phyloP scores from a whole-genome alignment of 2,113 vertebrate species.

The Actenoides lindsayi region DNA sequence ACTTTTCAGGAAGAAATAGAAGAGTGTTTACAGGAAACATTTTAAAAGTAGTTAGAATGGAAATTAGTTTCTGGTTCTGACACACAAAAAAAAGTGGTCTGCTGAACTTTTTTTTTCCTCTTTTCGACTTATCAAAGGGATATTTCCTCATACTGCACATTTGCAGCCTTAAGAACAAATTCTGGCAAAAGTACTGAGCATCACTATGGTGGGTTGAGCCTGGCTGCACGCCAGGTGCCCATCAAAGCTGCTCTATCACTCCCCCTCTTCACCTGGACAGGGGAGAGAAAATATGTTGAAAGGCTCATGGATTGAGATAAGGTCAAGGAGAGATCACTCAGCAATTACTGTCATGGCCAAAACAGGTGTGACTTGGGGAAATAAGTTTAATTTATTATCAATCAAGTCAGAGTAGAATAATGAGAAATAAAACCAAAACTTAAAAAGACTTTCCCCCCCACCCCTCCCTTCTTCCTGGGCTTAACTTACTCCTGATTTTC shows the following conservation, averaged over 20 bases:
- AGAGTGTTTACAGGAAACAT: background rate
- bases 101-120: background rate
- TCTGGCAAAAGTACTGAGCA: background rate
- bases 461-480: background rate
- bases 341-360: background rate
- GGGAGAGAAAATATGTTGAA: background rate
- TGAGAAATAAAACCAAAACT: background rate
- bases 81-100: background rate
- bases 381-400: background rate
- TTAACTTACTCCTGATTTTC: background rate
- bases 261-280: background rate
- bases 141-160: conserved; percentile 63
- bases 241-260: background rate
- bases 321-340: background rate
- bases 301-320: background rate
- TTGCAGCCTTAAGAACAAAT: conserved; percentile 59
- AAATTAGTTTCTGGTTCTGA: conserved; percentile 12
- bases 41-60: conserved; percentile 36
- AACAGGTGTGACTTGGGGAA: background rate
- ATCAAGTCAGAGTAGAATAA: background rate
- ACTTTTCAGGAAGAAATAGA: background rate
- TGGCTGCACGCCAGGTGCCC: background rate
- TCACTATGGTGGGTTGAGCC: background rate
- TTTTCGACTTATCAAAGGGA: conserved; percentile 63
- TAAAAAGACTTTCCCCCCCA: background rate